phyloP scores from a whole-genome alignment of 2,113 vertebrate species.

The Halcyon senegalensis region DNA sequence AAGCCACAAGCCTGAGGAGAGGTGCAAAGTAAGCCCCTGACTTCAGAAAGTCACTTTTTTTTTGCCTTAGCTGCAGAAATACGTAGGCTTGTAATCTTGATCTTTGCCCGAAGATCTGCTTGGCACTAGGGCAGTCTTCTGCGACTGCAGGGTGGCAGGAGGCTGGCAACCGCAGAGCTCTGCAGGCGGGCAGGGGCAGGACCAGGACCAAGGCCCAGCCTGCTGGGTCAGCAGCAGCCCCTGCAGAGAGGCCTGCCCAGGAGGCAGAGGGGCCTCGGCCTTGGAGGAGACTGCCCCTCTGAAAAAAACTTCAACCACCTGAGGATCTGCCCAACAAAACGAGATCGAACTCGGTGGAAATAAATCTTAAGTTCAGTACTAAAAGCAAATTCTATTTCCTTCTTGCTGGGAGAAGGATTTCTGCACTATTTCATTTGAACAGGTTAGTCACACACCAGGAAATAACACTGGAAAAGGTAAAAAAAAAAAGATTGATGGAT shows the following conservation, averaged over 20 bases:
- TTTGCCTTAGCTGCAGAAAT: not conserved
- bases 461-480: not conserved
- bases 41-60: slow-evolving; percentile 3
- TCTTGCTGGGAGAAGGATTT: not conserved
- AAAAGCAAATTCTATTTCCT: not conserved
- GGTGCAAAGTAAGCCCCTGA: not conserved
- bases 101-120: not conserved
- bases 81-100: not conserved
- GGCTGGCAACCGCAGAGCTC: not conserved
- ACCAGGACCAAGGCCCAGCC: rapidly evolving
- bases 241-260: not conserved
- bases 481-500: not conserved
- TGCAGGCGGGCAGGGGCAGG: not conserved
- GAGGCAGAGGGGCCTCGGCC: not conserved
- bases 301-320: not conserved
- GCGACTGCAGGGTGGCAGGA: not conserved
- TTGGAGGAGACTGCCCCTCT: not conserved
- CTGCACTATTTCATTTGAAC: not conserved
- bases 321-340: not conserved
- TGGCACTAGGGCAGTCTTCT: not conserved
- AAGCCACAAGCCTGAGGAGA: not conserved
- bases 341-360: not conserved
- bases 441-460: not conserved
- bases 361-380: not conserved
- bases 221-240: not conserved